A percentile compares a stretch with the other conserved stretches of the same genome.
Evolutionary conservation across 2,888 invertebrate species (phyloP).

Genomic region (Tetanocera ferruginea): DNA sequence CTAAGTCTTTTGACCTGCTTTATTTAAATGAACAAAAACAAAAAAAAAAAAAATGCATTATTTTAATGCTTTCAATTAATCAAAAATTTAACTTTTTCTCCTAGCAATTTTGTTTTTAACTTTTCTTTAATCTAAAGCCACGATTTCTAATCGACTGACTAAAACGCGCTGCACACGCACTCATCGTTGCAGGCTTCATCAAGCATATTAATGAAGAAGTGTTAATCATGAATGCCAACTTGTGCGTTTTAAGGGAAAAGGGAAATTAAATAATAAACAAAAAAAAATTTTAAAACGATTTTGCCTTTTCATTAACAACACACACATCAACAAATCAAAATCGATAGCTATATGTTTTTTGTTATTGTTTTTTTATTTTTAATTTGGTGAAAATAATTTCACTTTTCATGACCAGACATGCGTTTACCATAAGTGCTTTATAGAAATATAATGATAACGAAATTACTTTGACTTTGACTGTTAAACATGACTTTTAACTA

Average conservation of each 20-base stretch:
- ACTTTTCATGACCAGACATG: constrained; percentile 5
- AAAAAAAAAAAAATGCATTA: too few species aligned
- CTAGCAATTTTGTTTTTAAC: too few species aligned
- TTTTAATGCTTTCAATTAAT: too few species aligned
- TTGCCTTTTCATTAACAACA: not conserved
- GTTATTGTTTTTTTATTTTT: too few species aligned
- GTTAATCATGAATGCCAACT: not conserved
- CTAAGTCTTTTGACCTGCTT: too few species aligned
- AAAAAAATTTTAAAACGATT: not conserved
- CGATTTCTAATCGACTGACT: constrained; percentile 16
- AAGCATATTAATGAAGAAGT: constrained; percentile 9
- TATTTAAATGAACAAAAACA: too few species aligned
- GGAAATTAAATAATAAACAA: too few species aligned
- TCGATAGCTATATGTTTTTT: not conserved
- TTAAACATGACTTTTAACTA: too few species aligned
- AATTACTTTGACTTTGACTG: too few species aligned
- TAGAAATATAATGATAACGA: too few species aligned
- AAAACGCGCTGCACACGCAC: not conserved
- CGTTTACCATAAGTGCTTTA: not conserved
- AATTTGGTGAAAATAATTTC: constrained; percentile 6
- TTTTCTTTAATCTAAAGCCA: not conserved
- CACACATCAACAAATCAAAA: not conserved
- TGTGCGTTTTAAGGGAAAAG: constrained; percentile 8
- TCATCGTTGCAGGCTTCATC: not conserved
- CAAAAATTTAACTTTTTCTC: too few species aligned